phyloP scores from a whole-genome alignment of 2,113 vertebrate genomes.

The Piprites chloris region DNA sequence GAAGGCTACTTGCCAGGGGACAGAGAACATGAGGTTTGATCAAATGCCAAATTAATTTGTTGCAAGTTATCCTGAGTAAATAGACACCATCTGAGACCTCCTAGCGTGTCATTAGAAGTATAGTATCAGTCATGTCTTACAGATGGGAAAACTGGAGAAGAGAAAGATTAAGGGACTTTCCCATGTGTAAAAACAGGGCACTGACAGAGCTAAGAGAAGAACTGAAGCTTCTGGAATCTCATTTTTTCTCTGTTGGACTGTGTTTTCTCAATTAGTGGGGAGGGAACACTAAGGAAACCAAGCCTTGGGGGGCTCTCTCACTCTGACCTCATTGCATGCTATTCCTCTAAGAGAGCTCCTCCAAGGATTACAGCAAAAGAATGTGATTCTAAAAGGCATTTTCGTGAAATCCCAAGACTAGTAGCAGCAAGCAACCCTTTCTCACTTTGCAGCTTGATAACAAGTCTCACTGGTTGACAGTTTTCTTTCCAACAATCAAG shows the following conservation, averaged over 20 bases:
- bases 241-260: not conserved
- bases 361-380: not conserved
- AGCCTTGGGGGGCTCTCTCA: not conserved
- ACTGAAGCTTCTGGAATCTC: not conserved
- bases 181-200: not conserved
- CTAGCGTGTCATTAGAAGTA: not conserved
- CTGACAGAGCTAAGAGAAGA: not conserved
- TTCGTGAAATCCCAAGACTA: conserved; percentile 19
- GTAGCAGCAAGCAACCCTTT: conserved; percentile 25
- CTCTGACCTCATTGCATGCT: not conserved
- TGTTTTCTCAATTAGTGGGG: not conserved
- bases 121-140: not conserved
- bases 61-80: not conserved
- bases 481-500: conserved; percentile 58
- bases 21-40: not conserved
- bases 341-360: not conserved
- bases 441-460: conserved; percentile 50
- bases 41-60: conserved; percentile 6
- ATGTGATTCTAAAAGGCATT: not conserved
- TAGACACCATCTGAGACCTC: not conserved
- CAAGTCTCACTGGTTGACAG: conserved; percentile 42
- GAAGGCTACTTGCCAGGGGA: not conserved
- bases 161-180: not conserved
- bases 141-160: not conserved
- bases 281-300: not conserved